phyloP scores from a whole-genome alignment of 2,888 invertebrate species.

The Hartigia nigra region DNA sequence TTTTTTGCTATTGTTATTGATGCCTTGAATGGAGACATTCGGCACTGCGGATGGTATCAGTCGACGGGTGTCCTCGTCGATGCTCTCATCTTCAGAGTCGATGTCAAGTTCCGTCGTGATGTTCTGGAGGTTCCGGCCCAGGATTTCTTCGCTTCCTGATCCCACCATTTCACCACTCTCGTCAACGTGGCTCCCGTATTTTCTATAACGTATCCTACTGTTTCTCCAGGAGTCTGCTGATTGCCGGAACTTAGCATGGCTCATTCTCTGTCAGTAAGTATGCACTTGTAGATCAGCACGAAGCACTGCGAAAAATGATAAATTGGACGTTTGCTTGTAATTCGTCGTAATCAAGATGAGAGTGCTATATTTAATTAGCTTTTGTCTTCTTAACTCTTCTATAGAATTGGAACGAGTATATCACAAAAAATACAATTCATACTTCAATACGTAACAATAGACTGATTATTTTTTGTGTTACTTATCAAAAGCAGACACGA shows the following conservation, averaged over 20 bases:
- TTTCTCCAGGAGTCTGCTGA: constrained; percentile 34
- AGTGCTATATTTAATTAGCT: not conserved
- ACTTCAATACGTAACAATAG: not conserved
- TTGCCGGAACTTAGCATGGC: constrained; percentile 47
- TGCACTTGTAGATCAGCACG: constrained; percentile 35
- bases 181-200: constrained; percentile 24
- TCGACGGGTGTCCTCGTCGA: constrained; percentile 46
- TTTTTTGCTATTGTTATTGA: constrained; percentile 25
- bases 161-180: constrained; percentile 54
- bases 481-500: not conserved
- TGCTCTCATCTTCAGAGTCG: constrained; percentile 50
- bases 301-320: constrained; percentile 36
- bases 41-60: constrained; percentile 45
- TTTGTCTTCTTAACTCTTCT: not conserved
- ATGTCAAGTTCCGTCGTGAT: constrained; percentile 52
- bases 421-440: not conserved
- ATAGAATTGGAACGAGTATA: not conserved
- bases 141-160: constrained; percentile 52
- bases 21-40: constrained; percentile 27
- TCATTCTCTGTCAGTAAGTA: constrained; percentile 47
- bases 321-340: not conserved
- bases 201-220: constrained; percentile 50
- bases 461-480: not conserved
- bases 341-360: not conserved
- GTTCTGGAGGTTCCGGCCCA: constrained; percentile 50